Base-by-base conservation (phyloP, 2,888 invertebrate species). In the Antitype chi region DNA sequence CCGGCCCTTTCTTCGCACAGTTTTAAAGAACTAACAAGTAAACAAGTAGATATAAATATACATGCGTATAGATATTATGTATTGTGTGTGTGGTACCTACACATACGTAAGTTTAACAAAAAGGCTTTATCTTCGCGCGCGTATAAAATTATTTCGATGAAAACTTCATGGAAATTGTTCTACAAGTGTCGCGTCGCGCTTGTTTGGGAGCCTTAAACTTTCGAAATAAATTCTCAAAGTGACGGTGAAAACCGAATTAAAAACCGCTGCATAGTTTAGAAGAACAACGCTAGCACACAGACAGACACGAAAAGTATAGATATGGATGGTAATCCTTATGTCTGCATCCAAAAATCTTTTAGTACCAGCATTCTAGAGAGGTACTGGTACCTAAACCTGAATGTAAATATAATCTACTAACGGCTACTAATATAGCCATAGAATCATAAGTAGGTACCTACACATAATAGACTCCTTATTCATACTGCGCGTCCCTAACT, bases 401-500 rank as follows among this genome's bases (percentile, higher is more conserved):
- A 57, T 49, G 20, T 15, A 17, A 68, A 57, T n/a, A 52, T 13
- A 0, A 57, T 57, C 15, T 28, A 32, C 15, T 17, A 38, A 74
- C 1, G 15, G 20, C 38, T 81, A 38, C 62, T 43, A 20, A 49
- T 9, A 9, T 60, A 15, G 2, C 32, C 15, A 9, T 17, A 28
- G 9, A 25, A 38, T 55, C 32, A 28, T 28, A 66, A 6, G 13
- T 47, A 25, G 0, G n/a, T 38, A 38, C 38, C 5, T 38, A 55
- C 15, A 49, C 25, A 20, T 47, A 47, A 47, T 13, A 13, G 9
- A 25, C 49, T 38, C 32, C 38, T 67, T 69, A 81, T 70, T 70
- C 66, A 62, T 69, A 68, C 57, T 52, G 23, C 23, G 1, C n/a
- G 38, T 78, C 77, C 32, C 53, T 60, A 59, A 47, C 53, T 13